Conservation (phyloP, 1,140 invertebrate species). For the Mesaphorura yosii region DNA sequence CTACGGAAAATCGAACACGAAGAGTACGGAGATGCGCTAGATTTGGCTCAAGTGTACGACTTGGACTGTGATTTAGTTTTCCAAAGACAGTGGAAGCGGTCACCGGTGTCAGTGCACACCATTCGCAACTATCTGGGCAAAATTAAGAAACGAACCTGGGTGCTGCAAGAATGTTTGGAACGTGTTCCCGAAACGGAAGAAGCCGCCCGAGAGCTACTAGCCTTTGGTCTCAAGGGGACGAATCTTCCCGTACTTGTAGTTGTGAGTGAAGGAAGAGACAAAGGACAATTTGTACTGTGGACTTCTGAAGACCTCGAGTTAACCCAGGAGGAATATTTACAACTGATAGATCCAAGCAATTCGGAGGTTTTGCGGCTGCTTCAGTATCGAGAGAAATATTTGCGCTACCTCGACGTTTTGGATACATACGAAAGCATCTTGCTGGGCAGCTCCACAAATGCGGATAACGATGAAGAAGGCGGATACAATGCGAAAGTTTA, state of each 20-base stretch:
- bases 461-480: too few relatives aligned
- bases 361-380: slow-evolving; percentile 48
- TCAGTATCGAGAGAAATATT: slow-evolving; percentile 44
- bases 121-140: slow-evolving; percentile 67
- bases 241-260: slow-evolving; percentile 50
- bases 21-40: slow-evolving; percentile 65
- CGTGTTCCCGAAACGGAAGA: slow-evolving; percentile 59
- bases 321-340: slow-evolving; percentile 24
- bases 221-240: slow-evolving; percentile 60
- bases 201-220: slow-evolving; percentile 56
- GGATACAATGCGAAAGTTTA: slow-evolving; percentile 49
- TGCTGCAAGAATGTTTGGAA: slow-evolving; percentile 65
- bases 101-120: slow-evolving; percentile 54
- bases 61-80: slow-evolving; percentile 70
- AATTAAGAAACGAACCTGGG: slow-evolving; percentile 67
- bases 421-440: slow-evolving; percentile 52
- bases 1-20: slow-evolving; percentile 49
- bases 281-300: slow-evolving; percentile 33
- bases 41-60: slow-evolving; percentile 55
- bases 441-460: slow-evolving; percentile 37
- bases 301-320: slow-evolving; percentile 28
- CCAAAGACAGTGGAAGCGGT: slow-evolving; percentile 67
- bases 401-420: slow-evolving; percentile 52
- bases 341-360: slow-evolving; percentile 35
- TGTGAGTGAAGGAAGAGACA: slow-evolving; percentile 38